Base-by-base conservation (phyloP, 2,888 invertebrate genomes). In the Molorchus minor region DNA sequence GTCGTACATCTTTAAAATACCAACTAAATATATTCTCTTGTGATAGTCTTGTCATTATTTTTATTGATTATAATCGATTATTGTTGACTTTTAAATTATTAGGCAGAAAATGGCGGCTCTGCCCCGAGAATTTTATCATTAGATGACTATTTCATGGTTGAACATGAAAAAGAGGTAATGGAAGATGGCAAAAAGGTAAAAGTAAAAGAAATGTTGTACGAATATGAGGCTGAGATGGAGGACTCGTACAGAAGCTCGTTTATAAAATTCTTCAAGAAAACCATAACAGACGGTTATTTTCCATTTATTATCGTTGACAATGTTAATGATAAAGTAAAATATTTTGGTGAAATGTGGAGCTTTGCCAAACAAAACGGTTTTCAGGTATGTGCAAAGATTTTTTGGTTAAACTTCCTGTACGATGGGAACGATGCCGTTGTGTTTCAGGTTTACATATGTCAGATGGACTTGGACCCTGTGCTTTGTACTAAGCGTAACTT, bases 131-230 rank as follows among this genome's bases (percentile, higher is more conserved):
- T 98, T 74, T 84, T 98, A 75, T 95, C 94, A 61, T 86, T 98
- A 61, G 97, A 98, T 79, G 97, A 98, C 81, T 98, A 98, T 81
- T 98, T 96, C 75, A 91, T 96, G 86, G 88, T 92, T 58, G 94
- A 94, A 80, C 88, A 89, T 59, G 94, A 93, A 80, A 85, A 88
- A 67, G 88, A 88, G 71, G 85, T 87, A 47, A 85, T 87, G 2
- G 84, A 87, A 64, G 90, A 90, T 61, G 92, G 92, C 10, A 91
- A 91, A 79, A 86, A 84, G 75, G 84, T 90, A 55, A 85, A 78
- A 76, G 80, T 84, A 51, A 89, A 88, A 84, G 88, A 89, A 61
- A 86, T 93, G 82, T 89, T 91, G 67, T 95, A 96, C 79, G 96
- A 97, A 77, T 96, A 91, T 80, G 97, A 98, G 72, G 86, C 88